These are phyloP conservation scores for Drosophila pseudoananassae DNA, from an alignment of 1,140 invertebrate genomes.

Conservation along the genomic window DNA sequence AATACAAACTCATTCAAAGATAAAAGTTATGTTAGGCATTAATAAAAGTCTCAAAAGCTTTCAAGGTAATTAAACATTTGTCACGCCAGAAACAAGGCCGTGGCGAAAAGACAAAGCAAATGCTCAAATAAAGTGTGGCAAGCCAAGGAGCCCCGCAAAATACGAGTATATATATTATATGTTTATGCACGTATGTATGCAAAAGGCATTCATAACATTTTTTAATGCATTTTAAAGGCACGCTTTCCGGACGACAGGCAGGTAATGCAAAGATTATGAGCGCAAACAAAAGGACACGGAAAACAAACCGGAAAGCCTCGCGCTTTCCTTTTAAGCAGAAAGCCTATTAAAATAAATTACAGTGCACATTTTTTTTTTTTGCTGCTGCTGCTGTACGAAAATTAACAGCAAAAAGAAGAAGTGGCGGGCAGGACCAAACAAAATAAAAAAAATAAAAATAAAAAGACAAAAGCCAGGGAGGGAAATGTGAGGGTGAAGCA, in stretches of 20 bases:
- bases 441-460: conserved; percentile 7
- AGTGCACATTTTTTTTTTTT: conserved; percentile 55
- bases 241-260: conserved; percentile 24
- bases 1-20: conserved; percentile 59
- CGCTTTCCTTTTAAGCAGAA: conserved; percentile 57
- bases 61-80: conserved; percentile 72
- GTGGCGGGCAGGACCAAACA: neutral
- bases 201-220: conserved; percentile 52
- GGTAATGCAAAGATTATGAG: conserved; percentile 73
- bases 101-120: conserved; percentile 16
- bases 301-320: conserved; percentile 45
- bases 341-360: conserved; percentile 78
- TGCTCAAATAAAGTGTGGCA: conserved; percentile 22
- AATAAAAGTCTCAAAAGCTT: conserved; percentile 53
- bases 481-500: conserved; percentile 45
- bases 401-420: conserved; percentile 54
- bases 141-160: neutral
- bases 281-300: conserved; percentile 37
- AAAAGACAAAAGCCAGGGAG: conserved; percentile 42
- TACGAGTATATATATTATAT: conserved; percentile 37
- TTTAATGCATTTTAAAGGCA: conserved; percentile 70
- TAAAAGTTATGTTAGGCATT: conserved; percentile 67
- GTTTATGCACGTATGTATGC: conserved; percentile 63
- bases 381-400: conserved; percentile 39
- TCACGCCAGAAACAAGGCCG: conserved; percentile 22